phyloP scores from a whole-genome alignment of 2,113 vertebrate species.

The Nycticryphes semicollaris region DNA sequence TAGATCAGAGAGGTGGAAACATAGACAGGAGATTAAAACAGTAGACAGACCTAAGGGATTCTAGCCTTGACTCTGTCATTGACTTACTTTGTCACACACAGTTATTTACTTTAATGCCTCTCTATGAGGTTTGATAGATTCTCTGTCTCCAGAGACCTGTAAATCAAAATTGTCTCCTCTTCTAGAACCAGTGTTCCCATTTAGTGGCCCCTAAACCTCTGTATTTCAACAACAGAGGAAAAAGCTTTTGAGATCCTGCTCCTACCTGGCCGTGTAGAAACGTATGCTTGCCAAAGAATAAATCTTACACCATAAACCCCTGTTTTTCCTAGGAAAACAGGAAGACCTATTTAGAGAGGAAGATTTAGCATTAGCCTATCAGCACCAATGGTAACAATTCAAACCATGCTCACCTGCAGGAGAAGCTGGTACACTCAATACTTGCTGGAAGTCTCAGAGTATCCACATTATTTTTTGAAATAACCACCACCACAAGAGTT shows the following conservation, averaged over 20 bases:
- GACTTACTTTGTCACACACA: neutral
- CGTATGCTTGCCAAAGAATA: neutral
- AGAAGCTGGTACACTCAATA: neutral
- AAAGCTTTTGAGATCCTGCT: neutral
- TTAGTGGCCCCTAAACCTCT: neutral
- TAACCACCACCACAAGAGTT: neutral
- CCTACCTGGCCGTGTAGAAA: neutral
- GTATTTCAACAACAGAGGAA: neutral
- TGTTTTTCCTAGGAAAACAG: neutral
- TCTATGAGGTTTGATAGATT: neutral
- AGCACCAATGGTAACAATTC: neutral
- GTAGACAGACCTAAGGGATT: neutral
- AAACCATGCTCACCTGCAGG: neutral
- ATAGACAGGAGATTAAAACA: neutral
- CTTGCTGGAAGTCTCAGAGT: neutral
- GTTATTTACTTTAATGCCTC: slow-evolving; percentile 1
- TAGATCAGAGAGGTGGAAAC: neutral
- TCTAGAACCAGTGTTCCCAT: neutral
- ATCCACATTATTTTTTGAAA: neutral
- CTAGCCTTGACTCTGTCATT: neutral
- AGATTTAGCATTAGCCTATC: neutral
- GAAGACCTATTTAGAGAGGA: neutral
- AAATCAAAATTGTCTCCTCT: neutral
- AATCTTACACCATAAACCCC: neutral
- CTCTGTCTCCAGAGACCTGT: neutral